Conservation (phyloP, 2,888 invertebrate genomes). For the Laothoe populi region DNA sequence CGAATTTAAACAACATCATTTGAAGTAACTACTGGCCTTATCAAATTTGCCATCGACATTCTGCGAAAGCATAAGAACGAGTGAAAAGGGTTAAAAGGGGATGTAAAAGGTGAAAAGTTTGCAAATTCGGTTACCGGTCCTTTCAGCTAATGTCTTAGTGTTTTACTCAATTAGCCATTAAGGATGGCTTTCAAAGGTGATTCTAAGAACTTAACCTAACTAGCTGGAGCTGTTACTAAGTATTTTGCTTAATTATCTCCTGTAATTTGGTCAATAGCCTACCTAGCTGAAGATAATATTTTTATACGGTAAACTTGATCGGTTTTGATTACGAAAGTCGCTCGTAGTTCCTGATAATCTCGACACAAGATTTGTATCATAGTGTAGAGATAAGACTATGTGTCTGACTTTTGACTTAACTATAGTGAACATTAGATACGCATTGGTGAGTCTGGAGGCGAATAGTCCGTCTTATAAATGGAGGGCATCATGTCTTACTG, state of each 20-base stretch:
- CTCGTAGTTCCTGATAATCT: too few species aligned
- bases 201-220: slow-evolving; percentile 11
- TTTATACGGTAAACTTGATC: too few species aligned
- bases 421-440: too few species aligned
- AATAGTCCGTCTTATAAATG: too few species aligned
- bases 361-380: too few species aligned
- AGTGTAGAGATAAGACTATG: too few species aligned
- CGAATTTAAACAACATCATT: slow-evolving; percentile 19
- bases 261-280: too few species aligned
- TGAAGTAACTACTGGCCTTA: slow-evolving; percentile 29
- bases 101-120: slow-evolving; percentile 48
- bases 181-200: slow-evolving; percentile 32
- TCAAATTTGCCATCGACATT: slow-evolving; percentile 40
- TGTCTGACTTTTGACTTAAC: too few species aligned
- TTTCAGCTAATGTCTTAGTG: slow-evolving; percentile 49
- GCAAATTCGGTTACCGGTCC: slow-evolving; percentile 48
- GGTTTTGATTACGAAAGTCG: too few species aligned
- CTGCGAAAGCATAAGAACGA: slow-evolving; percentile 25
- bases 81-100: slow-evolving; percentile 47
- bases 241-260: background rate
- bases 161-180: slow-evolving; percentile 48
- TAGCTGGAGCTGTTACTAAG: background rate
- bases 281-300: too few species aligned
- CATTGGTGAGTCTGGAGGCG: too few species aligned
- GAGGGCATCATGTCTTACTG: too few species aligned